A percentile compares a stretch with the other conserved stretches of the same genome.
Evolutionary conservation across 2,113 vertebrate species (phyloP).

Genomic region (Ariopsis seemanni): DNA sequence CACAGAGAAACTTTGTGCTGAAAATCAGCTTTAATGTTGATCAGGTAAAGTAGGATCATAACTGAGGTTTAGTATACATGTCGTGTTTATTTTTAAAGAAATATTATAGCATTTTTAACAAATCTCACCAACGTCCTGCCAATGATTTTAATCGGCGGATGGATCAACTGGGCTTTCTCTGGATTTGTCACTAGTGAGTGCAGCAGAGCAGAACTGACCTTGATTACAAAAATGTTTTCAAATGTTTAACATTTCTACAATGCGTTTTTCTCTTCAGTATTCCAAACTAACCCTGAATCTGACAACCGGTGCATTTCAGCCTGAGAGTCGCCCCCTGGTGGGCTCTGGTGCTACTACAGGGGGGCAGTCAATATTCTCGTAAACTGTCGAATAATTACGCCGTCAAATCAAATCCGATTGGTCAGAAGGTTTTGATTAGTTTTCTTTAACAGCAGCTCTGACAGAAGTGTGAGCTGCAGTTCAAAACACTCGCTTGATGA

Average conservation of each 20-base stretch:
- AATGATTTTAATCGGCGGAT: slow-evolving; percentile 84
- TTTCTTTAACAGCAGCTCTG: not conserved
- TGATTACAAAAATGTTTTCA: not conserved
- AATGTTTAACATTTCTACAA: not conserved
- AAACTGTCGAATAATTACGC: not conserved
- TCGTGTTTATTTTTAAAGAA: not conserved
- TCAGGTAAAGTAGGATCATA: not conserved
- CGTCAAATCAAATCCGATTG: not conserved
- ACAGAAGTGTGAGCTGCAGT: not conserved
- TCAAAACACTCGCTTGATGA: not conserved
- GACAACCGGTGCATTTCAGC: not conserved
- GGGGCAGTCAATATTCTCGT: not conserved
- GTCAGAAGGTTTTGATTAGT: not conserved
- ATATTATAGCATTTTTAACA: too few relatives aligned
- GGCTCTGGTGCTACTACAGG: not conserved
- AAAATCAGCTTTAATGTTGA: not conserved
- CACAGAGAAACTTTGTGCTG: not conserved
- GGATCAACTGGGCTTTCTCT: slow-evolving; percentile 87
- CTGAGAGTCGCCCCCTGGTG: not conserved
- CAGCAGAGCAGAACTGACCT: not conserved
- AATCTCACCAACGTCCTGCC: slow-evolving; percentile 81
- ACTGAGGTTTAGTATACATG: not conserved
- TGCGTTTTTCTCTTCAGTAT: not conserved
- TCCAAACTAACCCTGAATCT: not conserved
- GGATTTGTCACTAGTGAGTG: slow-evolving; percentile 82